phyloP scores from a whole-genome alignment of 2,797 vertebrate species.

The Trematomus bernacchii region DNA sequence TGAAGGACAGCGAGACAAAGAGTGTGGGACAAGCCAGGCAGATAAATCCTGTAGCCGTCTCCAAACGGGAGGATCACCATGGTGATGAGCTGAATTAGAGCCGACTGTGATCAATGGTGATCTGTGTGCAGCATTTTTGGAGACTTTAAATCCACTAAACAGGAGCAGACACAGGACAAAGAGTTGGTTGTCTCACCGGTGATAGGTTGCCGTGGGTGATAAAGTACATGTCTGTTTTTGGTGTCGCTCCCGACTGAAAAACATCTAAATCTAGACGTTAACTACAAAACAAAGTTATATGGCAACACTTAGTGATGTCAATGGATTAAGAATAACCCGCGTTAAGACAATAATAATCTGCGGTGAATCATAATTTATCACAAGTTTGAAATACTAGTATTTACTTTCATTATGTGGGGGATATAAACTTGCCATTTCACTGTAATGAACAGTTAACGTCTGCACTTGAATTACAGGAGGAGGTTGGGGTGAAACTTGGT shows the following conservation, averaged over 20 bases:
- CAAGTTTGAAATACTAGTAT: too few relatives aligned
- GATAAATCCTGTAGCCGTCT: constrained; percentile 40
- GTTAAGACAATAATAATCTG: too few relatives aligned
- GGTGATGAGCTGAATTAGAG: constrained; percentile 64
- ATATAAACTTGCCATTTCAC: too few relatives aligned
- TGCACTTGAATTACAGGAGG: too few relatives aligned
- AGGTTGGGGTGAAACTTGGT: too few relatives aligned
- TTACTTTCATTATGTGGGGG: too few relatives aligned
- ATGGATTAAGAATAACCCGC: too few relatives aligned
- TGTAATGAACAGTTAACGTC: too few relatives aligned
- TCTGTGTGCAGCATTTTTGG: constrained; percentile 34
- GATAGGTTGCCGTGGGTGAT: constrained; percentile 45
- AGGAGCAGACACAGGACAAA: not conserved
- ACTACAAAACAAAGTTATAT: constrained; percentile 26
- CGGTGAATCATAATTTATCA: too few relatives aligned
- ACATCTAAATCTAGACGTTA: constrained; percentile 22
- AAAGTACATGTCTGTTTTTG: constrained; percentile 36
- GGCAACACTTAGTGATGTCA: not conserved
- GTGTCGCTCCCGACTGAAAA: not conserved
- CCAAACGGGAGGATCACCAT: constrained; percentile 60
- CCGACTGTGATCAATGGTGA: constrained; percentile 24
- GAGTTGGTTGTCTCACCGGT: not conserved
- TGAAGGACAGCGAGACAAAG: constrained; percentile 21
- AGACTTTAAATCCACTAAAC: constrained; percentile 23
- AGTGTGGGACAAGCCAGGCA: constrained; percentile 32